These are phyloP conservation scores for Strigamia maritima DNA, from an alignment of 2,888 invertebrate genomes.

Conservation along the genomic window DNA sequence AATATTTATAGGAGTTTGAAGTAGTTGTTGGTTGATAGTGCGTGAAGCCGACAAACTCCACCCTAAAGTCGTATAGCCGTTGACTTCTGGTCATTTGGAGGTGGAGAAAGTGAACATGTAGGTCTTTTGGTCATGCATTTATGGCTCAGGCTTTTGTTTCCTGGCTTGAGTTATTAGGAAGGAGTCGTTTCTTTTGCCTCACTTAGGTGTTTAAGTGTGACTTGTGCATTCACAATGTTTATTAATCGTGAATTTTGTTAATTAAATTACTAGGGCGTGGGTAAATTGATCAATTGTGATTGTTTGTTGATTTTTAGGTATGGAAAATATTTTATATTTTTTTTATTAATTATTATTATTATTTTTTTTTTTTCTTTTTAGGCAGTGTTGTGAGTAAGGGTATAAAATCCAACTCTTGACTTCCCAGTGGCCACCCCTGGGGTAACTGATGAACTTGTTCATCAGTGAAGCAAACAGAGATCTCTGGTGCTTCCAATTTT, in stretches of 20 bases:
- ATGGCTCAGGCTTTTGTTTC: background rate
- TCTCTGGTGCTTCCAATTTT: too few relatives aligned
- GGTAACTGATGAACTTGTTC: too few relatives aligned
- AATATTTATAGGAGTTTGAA: background rate
- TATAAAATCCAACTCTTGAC: too few relatives aligned
- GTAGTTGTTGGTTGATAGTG: background rate
- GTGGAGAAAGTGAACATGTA: constrained; percentile 2
- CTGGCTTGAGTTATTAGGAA: background rate
- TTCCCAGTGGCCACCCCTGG: too few relatives aligned
- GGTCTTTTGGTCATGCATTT: constrained; percentile 7
- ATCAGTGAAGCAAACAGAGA: too few relatives aligned
- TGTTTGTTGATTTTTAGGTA: too few relatives aligned
- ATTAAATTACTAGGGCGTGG: too few relatives aligned
- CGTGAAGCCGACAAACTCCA: background rate
- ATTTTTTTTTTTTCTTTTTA: too few relatives aligned
- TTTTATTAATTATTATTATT: too few relatives aligned
- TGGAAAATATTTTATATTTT: too few relatives aligned
- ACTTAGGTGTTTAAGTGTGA: background rate
- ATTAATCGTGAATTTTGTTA: background rate
- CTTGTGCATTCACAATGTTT: background rate
- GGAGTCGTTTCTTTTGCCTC: background rate
- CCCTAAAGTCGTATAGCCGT: background rate
- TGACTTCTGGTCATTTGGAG: constrained; percentile 7
- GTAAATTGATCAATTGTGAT: too few relatives aligned
- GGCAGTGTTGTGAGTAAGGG: too few relatives aligned